Conservation (phyloP, 2,797 vertebrate species). For the Microctenopoma lineatum region DNA sequence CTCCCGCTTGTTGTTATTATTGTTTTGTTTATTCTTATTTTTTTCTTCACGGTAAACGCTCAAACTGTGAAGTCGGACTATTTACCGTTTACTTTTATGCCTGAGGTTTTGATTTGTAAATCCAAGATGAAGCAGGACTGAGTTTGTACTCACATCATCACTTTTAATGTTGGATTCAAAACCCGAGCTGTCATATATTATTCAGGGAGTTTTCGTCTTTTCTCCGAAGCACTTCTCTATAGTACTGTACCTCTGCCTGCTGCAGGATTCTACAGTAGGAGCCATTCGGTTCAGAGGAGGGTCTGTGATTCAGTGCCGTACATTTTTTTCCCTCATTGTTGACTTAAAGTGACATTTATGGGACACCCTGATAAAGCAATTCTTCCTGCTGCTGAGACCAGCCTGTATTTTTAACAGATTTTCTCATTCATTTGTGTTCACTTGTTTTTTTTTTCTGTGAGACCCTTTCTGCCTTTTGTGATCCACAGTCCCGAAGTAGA, state of each 20-base stretch:
- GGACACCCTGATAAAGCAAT: constrained; percentile 84
- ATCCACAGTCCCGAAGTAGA: constrained; percentile 78
- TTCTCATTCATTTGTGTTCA: constrained; percentile 69
- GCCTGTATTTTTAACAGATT: constrained; percentile 69
- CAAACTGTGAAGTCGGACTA: constrained; percentile 68
- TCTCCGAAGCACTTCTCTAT: constrained; percentile 68
- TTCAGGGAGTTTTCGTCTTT: constrained; percentile 81
- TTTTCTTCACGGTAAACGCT: constrained; percentile 54
- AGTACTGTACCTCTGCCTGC: constrained; percentile 67
- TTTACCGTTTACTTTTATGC: constrained; percentile 77
- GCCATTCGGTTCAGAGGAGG: constrained; percentile 68
- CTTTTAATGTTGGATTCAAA: constrained; percentile 85
- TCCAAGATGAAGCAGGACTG: constrained; percentile 76
- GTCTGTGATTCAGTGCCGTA: constrained; percentile 73
- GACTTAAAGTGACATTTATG: constrained; percentile 85
- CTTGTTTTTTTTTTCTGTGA: constrained; percentile 33
- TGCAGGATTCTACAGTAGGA: constrained; percentile 59
- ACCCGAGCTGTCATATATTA: constrained; percentile 84
- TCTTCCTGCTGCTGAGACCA: constrained; percentile 76
- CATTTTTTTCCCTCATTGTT: constrained; percentile 72
- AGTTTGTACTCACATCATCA: constrained; percentile 83
- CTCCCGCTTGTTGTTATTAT: constrained; percentile 58
- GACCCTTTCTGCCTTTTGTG: constrained; percentile 75
- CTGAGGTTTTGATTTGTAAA: constrained; percentile 79
- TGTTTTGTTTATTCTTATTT: constrained; percentile 32